Base-by-base conservation (phyloP, 2,797 vertebrate genomes). In the Phoeniculus purpureus region DNA sequence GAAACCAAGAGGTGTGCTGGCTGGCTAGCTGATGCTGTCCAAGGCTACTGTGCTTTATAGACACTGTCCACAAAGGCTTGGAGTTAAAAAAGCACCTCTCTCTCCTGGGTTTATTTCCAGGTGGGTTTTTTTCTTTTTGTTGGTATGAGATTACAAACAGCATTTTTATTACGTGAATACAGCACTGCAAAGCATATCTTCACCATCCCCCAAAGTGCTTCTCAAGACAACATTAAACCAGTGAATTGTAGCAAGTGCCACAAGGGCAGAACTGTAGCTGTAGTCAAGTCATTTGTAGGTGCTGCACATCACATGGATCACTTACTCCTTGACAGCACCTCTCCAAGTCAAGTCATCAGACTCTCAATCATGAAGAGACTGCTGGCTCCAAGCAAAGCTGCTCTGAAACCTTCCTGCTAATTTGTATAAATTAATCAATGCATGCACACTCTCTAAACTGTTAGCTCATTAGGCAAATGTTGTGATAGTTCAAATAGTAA, bases 181-280 rank as follows among this genome's bases (percentile, higher is more conserved):
- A 84, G 90, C 93, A 94, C 81, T 25, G 73, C 90, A 95, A 85
- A 94, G 52, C 67, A 11, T 12, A 76, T 55, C 84, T 75, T n/a
- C 81, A 90, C 47, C 87, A 89, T 77, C 61, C 92, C 89, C 43
- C 47, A 66, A 51, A 93, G 92, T 62, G 91, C 76, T 83, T 85
- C 84, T 77, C 40, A 56, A 80, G 84, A 96, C 79, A 95, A 85
- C 79, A 96, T 87, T 83, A 97, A 96, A 93, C 25, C 92, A 94
- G 56, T 78, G 70, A 95, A 95, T 89, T 93, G 95, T 64, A 71
- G 92, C 75, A 86, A 58, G 26, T 73, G 74, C 73, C 85, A 91
- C 81, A 85, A 91, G 61, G 84, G 67, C 89, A 95, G 94, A 96
- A 95, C 90, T 94, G 89, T 32, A 92, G 87, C 89, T 95, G 71